Base-by-base conservation (phyloP, 2,888 invertebrate species). In the Acanthosepion pharaonis region DNA sequence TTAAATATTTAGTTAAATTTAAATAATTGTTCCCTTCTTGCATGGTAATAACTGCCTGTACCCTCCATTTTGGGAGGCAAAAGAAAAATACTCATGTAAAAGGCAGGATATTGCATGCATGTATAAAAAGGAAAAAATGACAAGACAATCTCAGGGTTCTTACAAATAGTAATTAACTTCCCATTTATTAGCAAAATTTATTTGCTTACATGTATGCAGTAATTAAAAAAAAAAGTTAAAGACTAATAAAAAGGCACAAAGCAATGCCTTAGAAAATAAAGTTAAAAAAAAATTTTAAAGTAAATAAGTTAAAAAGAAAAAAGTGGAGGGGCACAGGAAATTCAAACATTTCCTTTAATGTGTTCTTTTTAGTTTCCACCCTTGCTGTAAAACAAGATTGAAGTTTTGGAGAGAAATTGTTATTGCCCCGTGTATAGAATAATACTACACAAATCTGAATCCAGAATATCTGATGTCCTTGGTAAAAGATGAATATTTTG, bases 341-440 rank as follows among this genome's bases (percentile, higher is more conserved):
- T 92, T 49, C 25, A 92, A 42, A 92, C 33, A 92, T 48, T 92
- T 92, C 51, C 48, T 15, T 25, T 92, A 6, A 8, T 15, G 42
- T 92, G 42, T 92, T 91, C 18, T 92, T 92, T 92, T 48, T 92
- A 18, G n/a, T 9, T 33, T 78, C 33, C n/a, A 78, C n/a, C n/a
- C n/a, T 78, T 78, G 33, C n/a, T 78, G 78, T 33, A 33, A 92
- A 92, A 92, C 92, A 92, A 92, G 20, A 92, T 49, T 92, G 48
- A 49, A 49, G 48, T 92, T 28, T 92, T 92, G 48, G 42, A 25
- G 92, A 59, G 59, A 59, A 59, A 49, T 48, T 48, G 28, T 78
- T 78, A 33, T 78, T 78, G 78, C 78, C 78, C 78, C 78, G n/a
- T 33, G 78, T 78, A 33, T 78, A 78, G 78, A 78, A 78, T 64